These are phyloP conservation scores for Macrotrachela quadricornifera DNA, from an alignment of 1,140 invertebrate genomes.

Conservation along the genomic window DNA sequence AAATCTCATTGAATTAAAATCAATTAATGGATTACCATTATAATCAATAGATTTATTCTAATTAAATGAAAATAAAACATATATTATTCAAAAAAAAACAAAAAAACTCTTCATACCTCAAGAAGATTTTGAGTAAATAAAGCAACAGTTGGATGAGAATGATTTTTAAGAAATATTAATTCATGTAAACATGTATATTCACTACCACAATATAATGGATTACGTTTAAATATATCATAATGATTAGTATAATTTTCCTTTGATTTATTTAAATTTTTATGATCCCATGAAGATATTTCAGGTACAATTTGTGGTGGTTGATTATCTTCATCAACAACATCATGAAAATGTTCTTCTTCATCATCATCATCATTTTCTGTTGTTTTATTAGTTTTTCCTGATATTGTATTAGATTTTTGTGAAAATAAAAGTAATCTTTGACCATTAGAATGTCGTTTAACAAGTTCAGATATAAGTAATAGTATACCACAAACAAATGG, in stretches of 20 bases:
- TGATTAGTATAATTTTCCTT: conserved; percentile 9
- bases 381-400: neutral
- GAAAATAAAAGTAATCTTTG: neutral
- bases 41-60: conserved; percentile 44
- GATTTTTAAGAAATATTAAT: conserved; percentile 42
- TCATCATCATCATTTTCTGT: conserved; percentile 15
- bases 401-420: conserved; percentile 1
- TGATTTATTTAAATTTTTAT: conserved; percentile 2
- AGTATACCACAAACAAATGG: conserved; percentile 49
- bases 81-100: neutral
- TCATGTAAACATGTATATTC: conserved; percentile 46
- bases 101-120: conserved; percentile 32
- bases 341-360: conserved; percentile 26
- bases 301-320: neutral
- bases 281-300: conserved; percentile 8
- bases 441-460: neutral
- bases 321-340: conserved; percentile 27
- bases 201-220: conserved; percentile 58
- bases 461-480: conserved; percentile 53
- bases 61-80: neutral
- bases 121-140: conserved; percentile 65
- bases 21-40: conserved; percentile 67
- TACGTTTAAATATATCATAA: conserved; percentile 53
- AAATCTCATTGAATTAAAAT: conserved; percentile 68
- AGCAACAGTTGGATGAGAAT: conserved; percentile 73